Percentiles rank a stretch among this genome's conserved stretches.
Evolutionary conservation across 2,888 invertebrate species (phyloP).

Genomic region (Cataglyphis cursor): DNA sequence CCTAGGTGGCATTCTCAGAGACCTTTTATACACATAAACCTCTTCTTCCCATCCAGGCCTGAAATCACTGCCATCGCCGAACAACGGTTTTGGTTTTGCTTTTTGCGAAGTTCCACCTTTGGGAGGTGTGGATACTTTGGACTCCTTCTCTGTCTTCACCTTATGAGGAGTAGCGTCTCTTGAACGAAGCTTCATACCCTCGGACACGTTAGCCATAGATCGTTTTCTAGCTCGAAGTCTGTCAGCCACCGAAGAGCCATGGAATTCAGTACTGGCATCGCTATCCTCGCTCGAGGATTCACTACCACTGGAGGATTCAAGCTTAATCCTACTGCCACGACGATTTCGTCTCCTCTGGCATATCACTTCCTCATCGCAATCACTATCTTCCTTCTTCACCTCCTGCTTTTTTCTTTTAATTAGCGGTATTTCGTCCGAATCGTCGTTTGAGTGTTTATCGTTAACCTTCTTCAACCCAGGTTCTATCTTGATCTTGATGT

Average conservation of each 20-base stretch:
- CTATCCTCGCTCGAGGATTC: constrained; percentile 83
- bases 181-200: constrained; percentile 83
- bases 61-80: constrained; percentile 91
- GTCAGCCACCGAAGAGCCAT: constrained; percentile 82
- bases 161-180: constrained; percentile 82
- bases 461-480: constrained; percentile 59
- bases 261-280: constrained; percentile 78
- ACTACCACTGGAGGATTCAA: constrained; percentile 83
- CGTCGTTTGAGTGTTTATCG: constrained; percentile 77
- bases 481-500: constrained; percentile 71
- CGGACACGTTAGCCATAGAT: constrained; percentile 71
- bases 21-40: constrained; percentile 93
- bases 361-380: constrained; percentile 80
- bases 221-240: constrained; percentile 83
- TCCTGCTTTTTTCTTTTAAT: constrained; percentile 80
- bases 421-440: constrained; percentile 82
- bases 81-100: constrained; percentile 88
- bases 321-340: constrained; percentile 83
- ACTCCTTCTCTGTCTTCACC: constrained; percentile 77
- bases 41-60: constrained; percentile 95
- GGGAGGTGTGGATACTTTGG: constrained; percentile 82
- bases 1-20: constrained; percentile 93
- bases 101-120: constrained; percentile 76
- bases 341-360: constrained; percentile 81
- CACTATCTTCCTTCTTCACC: constrained; percentile 78